Evolutionary conservation across 2,888 invertebrate species (phyloP), one percentile per base, ranked within the genome.

Genomic region (Lepidonotus clava): DNA sequence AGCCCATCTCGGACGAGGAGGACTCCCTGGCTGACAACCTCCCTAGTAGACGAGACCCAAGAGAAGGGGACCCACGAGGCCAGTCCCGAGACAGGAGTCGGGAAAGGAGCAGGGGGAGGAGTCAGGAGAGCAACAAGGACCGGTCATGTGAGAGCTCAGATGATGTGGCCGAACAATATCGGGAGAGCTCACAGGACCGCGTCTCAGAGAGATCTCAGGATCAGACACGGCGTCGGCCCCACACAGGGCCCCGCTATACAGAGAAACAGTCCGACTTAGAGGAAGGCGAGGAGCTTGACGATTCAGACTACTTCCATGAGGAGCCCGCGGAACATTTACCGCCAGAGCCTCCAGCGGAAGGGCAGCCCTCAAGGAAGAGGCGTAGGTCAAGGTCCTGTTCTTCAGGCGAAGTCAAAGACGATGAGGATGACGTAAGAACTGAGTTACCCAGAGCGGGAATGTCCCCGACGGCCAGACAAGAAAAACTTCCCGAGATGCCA

Each of bases 1-100:
- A 80, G 21, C 46, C 80, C 14, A 80, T 80, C 8, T 80, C 80
- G n/a, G 80, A 80, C 24, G 80, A 80, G 24, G 80, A 80, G 32
- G 80, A 71, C 38, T n/a, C n/a, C n/a, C 71, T 71, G 5, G 71
- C 36, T 0, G 71, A 71, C 34, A 71, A 36, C n/a, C 38, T n/a
- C 36, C n/a, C n/a, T n/a, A 51, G 11, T 14, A 51, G 46, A 41
- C 5, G 80, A 80, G 1, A 8, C 24, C 5, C 28, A 40, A 1
- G 32, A 24, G 80, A 24, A 24, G 38, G 40, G 18, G 1, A 1
- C 21, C 18, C 11, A n/a, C 1, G 77, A 40, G 6, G 32, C 41
- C 8, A 46, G 8, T 21, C 8, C 66, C 24, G 6, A 14, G n/a
- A 21, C n/a, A 28, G 80, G 28, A 24, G 32, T 46, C 41, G 14